phyloP scores from a whole-genome alignment of 2,797 vertebrate species.

The Amblyopsis hoosieri region DNA sequence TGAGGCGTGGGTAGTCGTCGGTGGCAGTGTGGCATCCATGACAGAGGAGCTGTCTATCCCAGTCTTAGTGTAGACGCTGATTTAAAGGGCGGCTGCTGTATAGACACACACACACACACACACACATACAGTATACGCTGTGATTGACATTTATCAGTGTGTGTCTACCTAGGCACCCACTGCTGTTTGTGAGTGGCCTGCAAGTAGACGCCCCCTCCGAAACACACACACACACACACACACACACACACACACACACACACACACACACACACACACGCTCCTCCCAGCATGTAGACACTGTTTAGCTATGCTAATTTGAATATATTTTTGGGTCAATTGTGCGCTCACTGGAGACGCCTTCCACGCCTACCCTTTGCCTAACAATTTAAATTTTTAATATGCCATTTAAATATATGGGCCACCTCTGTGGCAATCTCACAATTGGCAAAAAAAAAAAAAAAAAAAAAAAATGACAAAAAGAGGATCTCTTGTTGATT shows the following conservation, averaged over 20 bases:
- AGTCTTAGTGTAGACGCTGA: too few species aligned
- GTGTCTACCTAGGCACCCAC: too few species aligned
- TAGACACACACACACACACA: not conserved
- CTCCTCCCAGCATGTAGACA: slow-evolving; percentile 52
- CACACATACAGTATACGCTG: too few species aligned
- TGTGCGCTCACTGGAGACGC: slow-evolving; percentile 70
- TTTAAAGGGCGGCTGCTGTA: too few species aligned
- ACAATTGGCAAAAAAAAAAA: slow-evolving; percentile 69
- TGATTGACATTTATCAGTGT: too few species aligned
- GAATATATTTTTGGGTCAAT: slow-evolving; percentile 84
- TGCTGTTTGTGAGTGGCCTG: too few species aligned
- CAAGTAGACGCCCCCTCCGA: not conserved
- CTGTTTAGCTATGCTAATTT: slow-evolving; percentile 81
- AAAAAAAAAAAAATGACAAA: slow-evolving; percentile 11
- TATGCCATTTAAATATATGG: slow-evolving; percentile 83
- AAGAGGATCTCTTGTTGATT: not conserved
- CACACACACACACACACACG: not conserved
- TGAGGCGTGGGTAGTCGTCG: too few species aligned
- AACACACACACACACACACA: not conserved
- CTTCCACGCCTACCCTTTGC: slow-evolving; percentile 75
- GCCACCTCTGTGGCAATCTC: slow-evolving; percentile 75
- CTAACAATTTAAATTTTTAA: slow-evolving; percentile 82
- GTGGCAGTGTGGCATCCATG: too few species aligned
- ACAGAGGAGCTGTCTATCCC: too few species aligned
- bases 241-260: slow-evolving; percentile 18